These are phyloP conservation scores for Apaloderma vittatum DNA, from an alignment of 2,113 vertebrate genomes.

Conservation along the genomic window DNA sequence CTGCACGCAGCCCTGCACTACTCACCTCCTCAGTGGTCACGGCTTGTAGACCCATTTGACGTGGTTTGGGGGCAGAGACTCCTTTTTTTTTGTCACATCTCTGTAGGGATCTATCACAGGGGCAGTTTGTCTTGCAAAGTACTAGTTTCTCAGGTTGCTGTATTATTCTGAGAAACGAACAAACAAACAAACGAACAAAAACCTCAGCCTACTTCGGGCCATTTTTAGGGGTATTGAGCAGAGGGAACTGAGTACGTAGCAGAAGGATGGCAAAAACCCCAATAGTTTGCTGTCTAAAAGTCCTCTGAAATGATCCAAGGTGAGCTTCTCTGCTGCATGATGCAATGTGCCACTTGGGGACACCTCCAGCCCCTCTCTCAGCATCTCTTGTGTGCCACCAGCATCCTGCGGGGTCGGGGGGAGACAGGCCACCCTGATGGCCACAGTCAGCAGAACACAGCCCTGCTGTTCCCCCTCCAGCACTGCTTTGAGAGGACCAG, in stretches of 20 bases:
- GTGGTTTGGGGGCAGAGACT: neutral
- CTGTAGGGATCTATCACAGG: neutral
- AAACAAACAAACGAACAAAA: neutral
- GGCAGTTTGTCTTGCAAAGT: neutral
- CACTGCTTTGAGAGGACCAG: neutral
- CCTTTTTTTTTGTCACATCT: neutral
- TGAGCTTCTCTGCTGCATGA: neutral
- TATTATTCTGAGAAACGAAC: rapidly evolving
- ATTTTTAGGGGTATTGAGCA: neutral
- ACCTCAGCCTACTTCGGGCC: neutral
- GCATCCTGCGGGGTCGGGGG: neutral
- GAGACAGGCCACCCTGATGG: neutral
- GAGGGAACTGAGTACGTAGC: neutral
- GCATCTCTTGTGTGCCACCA: neutral
- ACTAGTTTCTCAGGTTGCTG: neutral
- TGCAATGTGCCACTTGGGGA: neutral
- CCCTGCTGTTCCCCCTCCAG: neutral
- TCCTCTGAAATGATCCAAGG: neutral
- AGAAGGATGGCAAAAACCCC: neutral
- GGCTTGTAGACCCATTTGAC: neutral
- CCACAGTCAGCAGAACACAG: neutral
- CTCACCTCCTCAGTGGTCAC: neutral
- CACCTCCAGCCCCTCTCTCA: neutral
- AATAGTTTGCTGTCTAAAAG: neutral
- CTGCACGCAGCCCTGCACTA: neutral